Percentiles rank a stretch among this genome's conserved stretches.
Conservation (phyloP, 2,888 invertebrate genomes). For the Eupithecia insigniata region DNA sequence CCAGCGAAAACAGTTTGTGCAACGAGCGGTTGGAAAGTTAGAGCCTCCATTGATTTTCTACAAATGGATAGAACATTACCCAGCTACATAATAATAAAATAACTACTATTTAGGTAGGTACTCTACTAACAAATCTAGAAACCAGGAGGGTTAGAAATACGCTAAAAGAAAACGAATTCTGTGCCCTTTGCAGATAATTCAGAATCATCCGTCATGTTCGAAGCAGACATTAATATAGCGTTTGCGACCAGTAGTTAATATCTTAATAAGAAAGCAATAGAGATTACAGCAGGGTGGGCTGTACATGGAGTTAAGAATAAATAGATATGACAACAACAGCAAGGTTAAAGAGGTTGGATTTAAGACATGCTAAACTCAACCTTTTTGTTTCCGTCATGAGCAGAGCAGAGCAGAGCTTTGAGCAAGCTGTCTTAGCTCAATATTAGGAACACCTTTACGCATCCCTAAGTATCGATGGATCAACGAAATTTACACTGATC, state of each 20-base stretch:
- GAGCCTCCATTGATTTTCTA: neutral
- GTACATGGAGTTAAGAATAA: slow-evolving; percentile 19
- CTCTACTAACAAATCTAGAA: neutral
- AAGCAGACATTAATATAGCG: slow-evolving; percentile 64
- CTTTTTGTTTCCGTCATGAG: too few species aligned
- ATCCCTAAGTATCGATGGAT: too few species aligned
- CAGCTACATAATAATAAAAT: slow-evolving; percentile 5
- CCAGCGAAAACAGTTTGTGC: too few species aligned
- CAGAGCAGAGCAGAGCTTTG: too few species aligned
- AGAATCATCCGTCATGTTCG: slow-evolving; percentile 31
- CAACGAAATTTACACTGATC: too few species aligned
- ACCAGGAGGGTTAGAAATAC: neutral
- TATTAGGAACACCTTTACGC: too few species aligned
- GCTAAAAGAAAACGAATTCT: slow-evolving; percentile 26
- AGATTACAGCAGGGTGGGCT: slow-evolving; percentile 38
- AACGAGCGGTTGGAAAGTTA: neutral
- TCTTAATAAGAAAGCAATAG: slow-evolving; percentile 81
- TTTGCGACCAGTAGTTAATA: slow-evolving; percentile 76
- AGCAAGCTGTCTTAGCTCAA: neutral
- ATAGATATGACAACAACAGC: neutral
- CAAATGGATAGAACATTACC: neutral
- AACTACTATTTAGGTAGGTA: slow-evolving; percentile 6
- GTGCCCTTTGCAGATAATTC: slow-evolving; percentile 28
- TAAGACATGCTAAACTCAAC: too few species aligned
- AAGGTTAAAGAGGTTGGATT: too few species aligned